A percentile compares a stretch with the other conserved stretches of the same genome.
These are phyloP conservation scores for Galeruca laticollis DNA, from an alignment of 2,888 invertebrate genomes.

Conservation along the genomic window DNA sequence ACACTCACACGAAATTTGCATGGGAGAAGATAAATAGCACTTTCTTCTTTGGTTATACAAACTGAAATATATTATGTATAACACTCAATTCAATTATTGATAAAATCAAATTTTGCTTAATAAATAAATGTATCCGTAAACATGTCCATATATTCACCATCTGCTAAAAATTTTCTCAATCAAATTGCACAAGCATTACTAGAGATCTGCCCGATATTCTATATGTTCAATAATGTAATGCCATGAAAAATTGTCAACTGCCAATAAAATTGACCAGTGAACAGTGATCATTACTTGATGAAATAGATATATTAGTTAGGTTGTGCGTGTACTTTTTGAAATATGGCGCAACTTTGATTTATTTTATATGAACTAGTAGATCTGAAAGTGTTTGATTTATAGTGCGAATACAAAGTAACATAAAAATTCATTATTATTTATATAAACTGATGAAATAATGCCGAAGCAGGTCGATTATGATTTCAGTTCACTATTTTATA, in stretches of 20 bases:
- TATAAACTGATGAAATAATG: too few relatives aligned
- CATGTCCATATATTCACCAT: neutral
- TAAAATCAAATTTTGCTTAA: too few relatives aligned
- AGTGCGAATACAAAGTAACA: too few relatives aligned
- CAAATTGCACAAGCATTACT: neutral
- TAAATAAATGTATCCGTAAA: too few relatives aligned
- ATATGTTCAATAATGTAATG: neutral
- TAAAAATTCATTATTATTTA: too few relatives aligned
- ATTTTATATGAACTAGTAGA: neutral
- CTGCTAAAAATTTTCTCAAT: neutral
- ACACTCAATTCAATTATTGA: too few relatives aligned
- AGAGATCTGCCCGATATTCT: neutral
- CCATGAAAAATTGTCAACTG: slow-evolving; percentile 15
- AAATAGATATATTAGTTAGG: neutral
- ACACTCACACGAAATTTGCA: too few relatives aligned
- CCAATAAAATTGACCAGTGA: slow-evolving; percentile 12
- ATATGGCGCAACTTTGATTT: neutral
- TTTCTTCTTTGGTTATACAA: too few relatives aligned
- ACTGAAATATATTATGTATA: too few relatives aligned
- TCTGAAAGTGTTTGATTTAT: neutral
- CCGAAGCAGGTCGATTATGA: too few relatives aligned
- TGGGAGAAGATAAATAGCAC: too few relatives aligned
- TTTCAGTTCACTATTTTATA: too few relatives aligned
- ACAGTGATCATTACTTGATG: neutral
- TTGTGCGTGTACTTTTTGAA: neutral